These are phyloP conservation scores for Stenchaetothrips biformis DNA, from an alignment of 2,888 invertebrate species.

Conservation along the genomic window DNA sequence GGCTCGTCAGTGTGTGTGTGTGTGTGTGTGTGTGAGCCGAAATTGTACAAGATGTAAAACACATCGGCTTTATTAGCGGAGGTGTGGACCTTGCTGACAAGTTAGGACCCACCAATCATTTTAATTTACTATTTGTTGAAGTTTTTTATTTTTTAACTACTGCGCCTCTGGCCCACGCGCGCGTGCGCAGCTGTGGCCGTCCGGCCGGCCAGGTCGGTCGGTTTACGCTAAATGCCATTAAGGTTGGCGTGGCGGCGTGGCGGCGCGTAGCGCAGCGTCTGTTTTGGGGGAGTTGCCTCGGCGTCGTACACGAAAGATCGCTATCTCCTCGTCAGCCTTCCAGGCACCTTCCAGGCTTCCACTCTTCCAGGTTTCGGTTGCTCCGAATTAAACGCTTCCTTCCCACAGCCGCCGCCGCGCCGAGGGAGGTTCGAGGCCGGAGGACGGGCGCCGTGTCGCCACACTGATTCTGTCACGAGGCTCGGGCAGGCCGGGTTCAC, in stretches of 20 bases:
- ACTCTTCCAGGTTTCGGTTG: constrained; percentile 9
- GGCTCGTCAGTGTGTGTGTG: constrained; percentile 25
- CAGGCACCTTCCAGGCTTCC: not conserved
- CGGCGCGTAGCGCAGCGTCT: not conserved
- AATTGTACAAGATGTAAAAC: not conserved
- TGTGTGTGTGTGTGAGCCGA: constrained; percentile 26
- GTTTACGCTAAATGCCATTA: constrained; percentile 19
- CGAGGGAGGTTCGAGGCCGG: not conserved
- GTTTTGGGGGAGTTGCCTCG: constrained; percentile 17
- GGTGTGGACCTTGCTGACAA: not conserved
- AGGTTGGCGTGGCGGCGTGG: not conserved
- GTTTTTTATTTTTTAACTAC: not conserved
- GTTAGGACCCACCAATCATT: constrained; percentile 23
- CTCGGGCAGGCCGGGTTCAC: not conserved
- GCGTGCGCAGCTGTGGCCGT: not conserved
- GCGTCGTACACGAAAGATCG: constrained; percentile 20
- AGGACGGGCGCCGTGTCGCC: constrained; percentile 31
- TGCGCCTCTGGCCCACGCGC: no score
- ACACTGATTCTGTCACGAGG: constrained; percentile 1
- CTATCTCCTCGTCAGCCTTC: not conserved
- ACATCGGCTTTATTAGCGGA: not conserved
- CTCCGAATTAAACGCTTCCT: constrained; percentile 21
- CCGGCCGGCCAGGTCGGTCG: not conserved
- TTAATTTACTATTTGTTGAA: constrained; percentile 17
- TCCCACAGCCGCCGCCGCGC: not conserved